Evolutionary conservation across 2,113 vertebrate species (phyloP), one percentile per base, ranked within the genome.

Genomic region (Epinephelus lanceolatus): DNA sequence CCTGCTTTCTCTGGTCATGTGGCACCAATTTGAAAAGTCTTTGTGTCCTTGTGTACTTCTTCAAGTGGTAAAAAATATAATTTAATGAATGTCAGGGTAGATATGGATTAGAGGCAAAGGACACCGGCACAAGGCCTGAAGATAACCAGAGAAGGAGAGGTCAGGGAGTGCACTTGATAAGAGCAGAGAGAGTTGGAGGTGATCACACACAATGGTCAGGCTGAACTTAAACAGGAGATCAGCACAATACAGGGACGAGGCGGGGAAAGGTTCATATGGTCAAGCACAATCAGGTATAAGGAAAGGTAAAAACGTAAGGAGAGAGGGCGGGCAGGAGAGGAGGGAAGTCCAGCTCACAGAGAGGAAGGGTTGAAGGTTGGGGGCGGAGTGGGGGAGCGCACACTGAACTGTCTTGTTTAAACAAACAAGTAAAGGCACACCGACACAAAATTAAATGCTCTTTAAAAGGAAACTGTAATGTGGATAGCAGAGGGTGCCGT

Each of bases 201-300:
- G 37, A 55, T 53, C 11, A 60, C 12, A 56, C 63, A 88, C 67
- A 91, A 89, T 86, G 56, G 87, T 23, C 11, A 15, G 49, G 60
- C 12, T 75, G 40, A 89, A 85, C 86, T 90, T 74, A 90, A 93
- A 94, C 88, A 92, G 90, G 86, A 85, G 89, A 83, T 85, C 70
- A 78, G 85, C 68, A 91, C 81, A 92, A 89, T 73, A 30, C 60
- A 57, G 40, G 49, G 72, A 51, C n/a, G 30, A 73, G 73, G 74
- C 30, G 42, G 66, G 69, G 79, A 78, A 69, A 66, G 33, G 60
- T 56, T 69, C 47, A 27, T 51, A 45, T 63, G 76, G 30, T 78
- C 25, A 1, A 12, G 42, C 19, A 68, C 56, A 83, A 86, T 84
- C 19, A 10, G 17, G 47, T 53, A 71, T 76, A 65, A 80, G 71